phyloP scores from a whole-genome alignment of 2,797 vertebrate genomes.

The Bovichtus diacanthus region DNA sequence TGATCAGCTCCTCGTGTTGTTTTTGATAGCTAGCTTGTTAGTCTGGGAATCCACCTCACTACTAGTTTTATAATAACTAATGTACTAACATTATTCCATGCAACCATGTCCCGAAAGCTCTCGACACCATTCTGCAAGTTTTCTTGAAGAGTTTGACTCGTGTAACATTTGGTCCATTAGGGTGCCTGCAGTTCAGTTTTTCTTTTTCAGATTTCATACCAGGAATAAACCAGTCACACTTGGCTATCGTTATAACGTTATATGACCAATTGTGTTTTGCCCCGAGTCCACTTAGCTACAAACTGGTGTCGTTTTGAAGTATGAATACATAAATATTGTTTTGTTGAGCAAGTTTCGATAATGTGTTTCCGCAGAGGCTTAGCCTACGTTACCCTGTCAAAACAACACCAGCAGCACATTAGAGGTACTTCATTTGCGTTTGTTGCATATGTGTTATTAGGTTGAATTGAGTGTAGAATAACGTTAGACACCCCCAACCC shows the following conservation, averaged over 20 bases:
- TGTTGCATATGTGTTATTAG: neutral
- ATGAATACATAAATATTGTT: slow-evolving; percentile 3
- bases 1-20: slow-evolving; percentile 74
- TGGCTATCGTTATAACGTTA: neutral
- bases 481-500: neutral
- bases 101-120: neutral
- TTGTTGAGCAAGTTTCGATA: slow-evolving; percentile 34
- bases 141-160: slow-evolving; percentile 48
- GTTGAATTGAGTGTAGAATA: neutral
- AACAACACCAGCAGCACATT: slow-evolving; percentile 1
- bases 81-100: neutral
- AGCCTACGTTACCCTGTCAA: neutral
- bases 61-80: neutral
- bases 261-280: neutral
- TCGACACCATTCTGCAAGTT: slow-evolving; percentile 48
- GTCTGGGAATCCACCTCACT: slow-evolving; percentile 2
- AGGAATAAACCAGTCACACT: slow-evolving; percentile 19
- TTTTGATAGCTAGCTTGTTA: slow-evolving; percentile 44
- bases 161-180: slow-evolving; percentile 10
- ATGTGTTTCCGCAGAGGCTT: slow-evolving; percentile 11
- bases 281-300: neutral
- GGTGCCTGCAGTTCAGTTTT: slow-evolving; percentile 1
- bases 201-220: slow-evolving; percentile 5
- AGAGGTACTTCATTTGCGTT: neutral
- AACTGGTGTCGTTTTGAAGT: neutral